Percentiles rank a stretch among this genome's conserved stretches.
phyloP scores from a whole-genome alignment of 37 sponge, comb jelly and placozoan genomes.

The Chondrilla cf. caribensis region DNA sequence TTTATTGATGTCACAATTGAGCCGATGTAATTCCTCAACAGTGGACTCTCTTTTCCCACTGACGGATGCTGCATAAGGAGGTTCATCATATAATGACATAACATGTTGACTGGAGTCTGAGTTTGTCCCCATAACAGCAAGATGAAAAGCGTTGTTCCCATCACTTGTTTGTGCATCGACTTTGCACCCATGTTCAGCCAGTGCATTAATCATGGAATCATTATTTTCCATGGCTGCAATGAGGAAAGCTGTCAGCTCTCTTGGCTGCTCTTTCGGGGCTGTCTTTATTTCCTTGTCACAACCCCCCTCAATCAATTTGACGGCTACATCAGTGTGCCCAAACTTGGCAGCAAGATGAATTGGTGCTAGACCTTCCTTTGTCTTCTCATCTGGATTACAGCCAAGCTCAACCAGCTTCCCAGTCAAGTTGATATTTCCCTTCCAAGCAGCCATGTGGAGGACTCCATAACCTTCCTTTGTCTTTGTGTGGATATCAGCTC shows the following conservation, averaged over 20 bases:
- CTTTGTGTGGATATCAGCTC: not conserved
- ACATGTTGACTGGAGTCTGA: not conserved
- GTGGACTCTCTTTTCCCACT: not conserved
- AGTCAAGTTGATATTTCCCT: not conserved
- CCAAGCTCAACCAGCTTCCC: not conserved
- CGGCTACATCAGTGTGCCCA: not conserved
- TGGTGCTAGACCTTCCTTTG: not conserved
- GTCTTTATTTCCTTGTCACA: not conserved
- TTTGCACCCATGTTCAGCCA: not conserved
- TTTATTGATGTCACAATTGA: not conserved
- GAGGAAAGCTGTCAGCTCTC: not conserved
- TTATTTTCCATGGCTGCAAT: slow-evolving; percentile 4
- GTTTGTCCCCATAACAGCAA: not conserved
- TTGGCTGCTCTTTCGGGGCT: not conserved
- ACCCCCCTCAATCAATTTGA: not conserved
- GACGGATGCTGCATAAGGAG: too few relatives aligned
- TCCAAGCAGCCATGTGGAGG: not conserved
- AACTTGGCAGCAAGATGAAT: not conserved
- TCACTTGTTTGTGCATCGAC: not conserved
- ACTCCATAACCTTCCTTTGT: not conserved
- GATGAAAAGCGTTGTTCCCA: not conserved
- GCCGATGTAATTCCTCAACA: not conserved
- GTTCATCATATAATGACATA: too few relatives aligned
- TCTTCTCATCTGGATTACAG: not conserved
- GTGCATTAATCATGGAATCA: not conserved